Evolutionary conservation across 2,888 invertebrate species (phyloP).

Genomic region (Ennomos quercinarius): DNA sequence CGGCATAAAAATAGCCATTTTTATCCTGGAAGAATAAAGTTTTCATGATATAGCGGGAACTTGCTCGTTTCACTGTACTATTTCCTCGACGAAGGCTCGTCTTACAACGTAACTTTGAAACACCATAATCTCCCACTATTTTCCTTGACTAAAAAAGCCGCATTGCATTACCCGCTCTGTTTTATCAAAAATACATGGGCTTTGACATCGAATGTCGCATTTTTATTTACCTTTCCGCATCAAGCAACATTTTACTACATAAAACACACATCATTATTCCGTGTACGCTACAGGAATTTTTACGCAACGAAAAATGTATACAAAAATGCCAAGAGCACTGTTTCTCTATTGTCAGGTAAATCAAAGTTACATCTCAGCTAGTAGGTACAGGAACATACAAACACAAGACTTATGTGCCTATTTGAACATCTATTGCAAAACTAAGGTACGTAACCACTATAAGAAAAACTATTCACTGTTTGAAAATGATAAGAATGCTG

Average conservation of each 20-base stretch:
- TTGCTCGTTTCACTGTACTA: too few species aligned
- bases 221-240: constrained; percentile 1
- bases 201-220: constrained; percentile 9
- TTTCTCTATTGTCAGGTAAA: constrained; percentile 50
- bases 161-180: constrained; percentile 2
- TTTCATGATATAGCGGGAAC: too few species aligned
- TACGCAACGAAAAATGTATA: constrained; percentile 39
- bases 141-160: not conserved
- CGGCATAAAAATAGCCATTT: too few species aligned
- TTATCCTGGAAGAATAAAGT: too few species aligned
- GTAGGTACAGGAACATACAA: constrained; percentile 30
- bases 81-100: too few species aligned
- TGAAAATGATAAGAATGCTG: too few species aligned
- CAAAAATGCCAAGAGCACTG: constrained; percentile 38
- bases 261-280: constrained; percentile 45
- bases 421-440: too few species aligned
- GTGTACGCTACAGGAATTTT: constrained; percentile 35
- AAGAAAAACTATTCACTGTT: too few species aligned
- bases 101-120: too few species aligned
- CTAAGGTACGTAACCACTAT: too few species aligned
- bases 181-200: not conserved
- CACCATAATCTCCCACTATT: too few species aligned
- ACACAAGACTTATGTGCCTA: too few species aligned
- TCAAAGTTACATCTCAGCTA: constrained; percentile 45
- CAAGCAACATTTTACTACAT: constrained; percentile 14